phyloP scores from a whole-genome alignment of 2,113 vertebrate genomes.

The Ammodytes dubius region DNA sequence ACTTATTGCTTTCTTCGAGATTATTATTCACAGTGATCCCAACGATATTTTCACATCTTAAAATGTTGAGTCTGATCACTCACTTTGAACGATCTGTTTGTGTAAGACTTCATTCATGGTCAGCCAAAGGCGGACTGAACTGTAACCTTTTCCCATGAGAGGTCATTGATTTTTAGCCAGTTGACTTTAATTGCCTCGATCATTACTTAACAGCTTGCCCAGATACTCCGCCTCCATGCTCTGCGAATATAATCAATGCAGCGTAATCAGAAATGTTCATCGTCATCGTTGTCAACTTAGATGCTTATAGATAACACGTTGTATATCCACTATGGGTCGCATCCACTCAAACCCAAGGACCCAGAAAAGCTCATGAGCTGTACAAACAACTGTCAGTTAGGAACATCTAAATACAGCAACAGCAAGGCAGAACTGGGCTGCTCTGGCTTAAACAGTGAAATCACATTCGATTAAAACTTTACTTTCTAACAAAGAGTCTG shows the following conservation, averaged over 20 bases:
- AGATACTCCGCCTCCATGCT: constrained; percentile 5
- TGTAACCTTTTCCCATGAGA: constrained; percentile 15
- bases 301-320: background rate
- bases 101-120: background rate
- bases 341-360: constrained; percentile 1
- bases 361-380: constrained; percentile 15
- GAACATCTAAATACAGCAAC: constrained; percentile 26
- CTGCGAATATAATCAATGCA: constrained; percentile 43
- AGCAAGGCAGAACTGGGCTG: background rate
- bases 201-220: constrained; percentile 46
- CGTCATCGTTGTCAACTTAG: constrained; percentile 39
- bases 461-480: background rate
- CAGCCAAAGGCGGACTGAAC: constrained; percentile 9
- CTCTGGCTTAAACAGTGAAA: constrained; percentile 5
- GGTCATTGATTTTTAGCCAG: constrained; percentile 50
- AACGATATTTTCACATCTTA: background rate
- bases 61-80: background rate
- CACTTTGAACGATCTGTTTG: background rate
- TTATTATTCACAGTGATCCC: background rate
- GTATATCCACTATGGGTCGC: background rate
- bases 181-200: constrained; percentile 50
- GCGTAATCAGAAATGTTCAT: constrained; percentile 37
- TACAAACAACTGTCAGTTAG: constrained; percentile 31
- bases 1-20: background rate
- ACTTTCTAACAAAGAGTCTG: background rate